These are phyloP conservation scores for Pristionchus fissidentatus DNA, from an alignment of 2,888 invertebrate species.

Conservation along the genomic window DNA sequence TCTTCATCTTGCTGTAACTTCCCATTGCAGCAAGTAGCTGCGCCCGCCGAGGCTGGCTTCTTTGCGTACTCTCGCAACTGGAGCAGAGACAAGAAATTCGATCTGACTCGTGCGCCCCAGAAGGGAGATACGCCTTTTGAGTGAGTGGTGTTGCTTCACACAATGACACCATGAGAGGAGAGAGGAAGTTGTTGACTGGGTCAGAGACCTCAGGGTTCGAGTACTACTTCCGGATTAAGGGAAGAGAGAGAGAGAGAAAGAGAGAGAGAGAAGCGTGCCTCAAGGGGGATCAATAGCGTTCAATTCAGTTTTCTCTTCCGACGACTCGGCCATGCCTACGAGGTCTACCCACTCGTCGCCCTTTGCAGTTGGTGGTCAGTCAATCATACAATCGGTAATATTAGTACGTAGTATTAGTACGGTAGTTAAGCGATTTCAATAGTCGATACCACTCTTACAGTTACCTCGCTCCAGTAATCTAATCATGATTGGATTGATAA, in stretches of 20 bases:
- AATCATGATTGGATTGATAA: not conserved
- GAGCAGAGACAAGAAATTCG: slow-evolving; percentile 56
- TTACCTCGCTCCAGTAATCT: not conserved
- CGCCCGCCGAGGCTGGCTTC: slow-evolving; percentile 50
- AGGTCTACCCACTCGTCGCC: slow-evolving; percentile 60
- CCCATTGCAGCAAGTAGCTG: slow-evolving; percentile 36
- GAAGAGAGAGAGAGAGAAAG: not conserved
- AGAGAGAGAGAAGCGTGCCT: not conserved
- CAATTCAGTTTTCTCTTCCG: slow-evolving; percentile 58
- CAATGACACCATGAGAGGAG: not conserved
- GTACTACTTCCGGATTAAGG: too few species aligned
- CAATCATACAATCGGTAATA: not conserved
- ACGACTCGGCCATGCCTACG: slow-evolving; percentile 61
- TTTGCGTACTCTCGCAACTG: slow-evolving; percentile 57
- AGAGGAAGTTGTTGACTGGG: too few species aligned
- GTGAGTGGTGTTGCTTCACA: slow-evolving; percentile 46
- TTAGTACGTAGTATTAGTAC: not conserved
- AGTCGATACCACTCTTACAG: not conserved
- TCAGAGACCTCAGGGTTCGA: too few species aligned
- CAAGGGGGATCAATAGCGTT: not conserved
- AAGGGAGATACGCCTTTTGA: slow-evolving; percentile 59
- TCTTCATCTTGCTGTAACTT: not conserved
- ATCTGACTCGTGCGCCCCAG: slow-evolving; percentile 53
- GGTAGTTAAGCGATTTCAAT: not conserved
- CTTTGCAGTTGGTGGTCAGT: slow-evolving; percentile 54